Evolutionary conservation across 2,888 invertebrate species (phyloP), one percentile per base, ranked within the genome.

Genomic region (Zaprionus obscuricornis): DNA sequence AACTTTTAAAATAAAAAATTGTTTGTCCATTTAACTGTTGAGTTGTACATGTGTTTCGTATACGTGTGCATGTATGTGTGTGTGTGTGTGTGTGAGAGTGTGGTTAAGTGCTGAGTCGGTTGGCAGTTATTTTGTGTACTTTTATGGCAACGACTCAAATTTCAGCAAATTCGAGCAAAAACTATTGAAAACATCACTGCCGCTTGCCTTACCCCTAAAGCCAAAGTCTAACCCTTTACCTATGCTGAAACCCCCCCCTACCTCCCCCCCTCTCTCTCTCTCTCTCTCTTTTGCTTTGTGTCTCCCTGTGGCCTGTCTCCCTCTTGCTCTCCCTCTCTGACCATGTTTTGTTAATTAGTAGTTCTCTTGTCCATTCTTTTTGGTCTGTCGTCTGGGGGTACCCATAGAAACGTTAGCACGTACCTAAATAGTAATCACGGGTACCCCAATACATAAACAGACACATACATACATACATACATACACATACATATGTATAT

Each of bases 61-160:
- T 43, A 8, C 22, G 14, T 50, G 2, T 40, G 37, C 51, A 24
- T 40, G 36, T 55, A 11, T 24, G 29, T n/a, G n/a, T n/a, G n/a
- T n/a, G n/a, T 17, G 5, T 33, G 26, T n/a, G n/a, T n/a, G n/a
- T n/a, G n/a, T n/a, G n/a, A n/a, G n/a, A n/a, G n/a, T n/a, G n/a
- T n/a, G n/a, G 24, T 46, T 37, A 47, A 33, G 29, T 59, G 60
- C 49, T 40, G 57, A 66, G 29, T 71, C 33, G 54, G 17, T 58
- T 67, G 55, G 31, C 67, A 50, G 64, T 70, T 66, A 56, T 54
- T 59, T 51, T 39, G 55, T 72, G 72, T 65, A 59, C 68, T 65
- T 72, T 68, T 71, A 71, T 65, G 71, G 65, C 59, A 68, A 69
- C 62, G 39, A 62, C 62, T 69, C 71, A 70, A 69, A 66, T 72